Evolutionary conservation across 2,797 vertebrate species (phyloP).

Genomic region (Nannoperca obscura): DNA sequence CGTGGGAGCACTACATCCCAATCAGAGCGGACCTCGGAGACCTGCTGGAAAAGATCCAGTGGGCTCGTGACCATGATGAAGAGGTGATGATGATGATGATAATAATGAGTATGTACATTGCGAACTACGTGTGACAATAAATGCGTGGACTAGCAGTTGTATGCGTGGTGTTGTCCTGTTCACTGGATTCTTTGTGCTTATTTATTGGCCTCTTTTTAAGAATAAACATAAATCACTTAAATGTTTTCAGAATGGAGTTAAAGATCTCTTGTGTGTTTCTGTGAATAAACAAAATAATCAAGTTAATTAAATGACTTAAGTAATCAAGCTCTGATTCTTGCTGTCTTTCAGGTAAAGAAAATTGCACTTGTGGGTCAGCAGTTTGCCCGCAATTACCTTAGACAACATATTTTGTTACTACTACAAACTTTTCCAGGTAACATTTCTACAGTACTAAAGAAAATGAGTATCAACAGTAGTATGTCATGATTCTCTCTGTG

Average conservation of each 20-base stretch:
- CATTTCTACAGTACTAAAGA: background rate
- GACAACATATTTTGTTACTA: conserved; percentile 96
- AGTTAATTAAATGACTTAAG: too few relatives aligned
- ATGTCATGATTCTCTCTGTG: too few relatives aligned
- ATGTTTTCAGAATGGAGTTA: background rate
- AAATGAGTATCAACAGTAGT: too few relatives aligned
- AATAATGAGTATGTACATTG: background rate
- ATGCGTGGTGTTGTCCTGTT: background rate
- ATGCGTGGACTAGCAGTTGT: too few relatives aligned
- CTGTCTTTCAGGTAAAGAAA: conserved; percentile 86
- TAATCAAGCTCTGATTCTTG: background rate
- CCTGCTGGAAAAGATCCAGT: conserved; percentile 93
- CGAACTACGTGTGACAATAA: background rate
- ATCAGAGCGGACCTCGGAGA: conserved; percentile 93
- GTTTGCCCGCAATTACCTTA: conserved; percentile 93
- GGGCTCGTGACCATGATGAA: conserved; percentile 93
- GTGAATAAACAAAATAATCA: background rate
- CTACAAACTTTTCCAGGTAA: conserved; percentile 96
- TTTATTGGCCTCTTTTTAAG: background rate
- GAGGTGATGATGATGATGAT: conserved; percentile 84
- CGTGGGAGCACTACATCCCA: conserved; percentile 97
- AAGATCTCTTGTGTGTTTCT: background rate
- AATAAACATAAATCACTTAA: background rate
- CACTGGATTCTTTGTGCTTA: background rate
- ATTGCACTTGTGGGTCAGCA: conserved; percentile 93